phyloP scores from a whole-genome alignment of 2,113 vertebrate genomes.

The Aepyceros melampus region DNA sequence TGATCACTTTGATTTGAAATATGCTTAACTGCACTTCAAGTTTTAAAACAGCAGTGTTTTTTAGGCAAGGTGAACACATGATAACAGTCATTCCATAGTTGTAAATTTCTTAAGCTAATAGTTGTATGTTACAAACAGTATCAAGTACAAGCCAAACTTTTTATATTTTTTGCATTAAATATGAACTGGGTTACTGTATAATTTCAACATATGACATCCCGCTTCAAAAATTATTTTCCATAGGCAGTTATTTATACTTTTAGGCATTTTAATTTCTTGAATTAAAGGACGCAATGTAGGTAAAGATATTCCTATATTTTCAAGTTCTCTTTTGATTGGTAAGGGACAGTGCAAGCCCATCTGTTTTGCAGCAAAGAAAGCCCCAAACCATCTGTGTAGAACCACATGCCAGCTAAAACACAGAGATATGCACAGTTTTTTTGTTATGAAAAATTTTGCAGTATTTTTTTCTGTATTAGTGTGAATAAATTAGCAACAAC shows the following conservation, averaged over 20 bases:
- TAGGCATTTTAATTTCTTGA: conserved; percentile 85
- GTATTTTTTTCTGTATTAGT: conserved; percentile 87
- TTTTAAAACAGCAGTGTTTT: conserved; percentile 82
- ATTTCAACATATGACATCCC: conserved; percentile 81
- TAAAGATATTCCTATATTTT: conserved; percentile 87
- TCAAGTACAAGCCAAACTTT: conserved; percentile 72
- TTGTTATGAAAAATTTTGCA: conserved; percentile 88
- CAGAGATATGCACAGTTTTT: conserved; percentile 90
- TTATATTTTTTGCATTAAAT: conserved; percentile 77
- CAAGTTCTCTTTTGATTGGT: conserved; percentile 88
- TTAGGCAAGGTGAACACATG: conserved; percentile 81
- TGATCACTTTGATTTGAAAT: conserved; percentile 72
- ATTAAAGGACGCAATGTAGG: conserved; percentile 85
- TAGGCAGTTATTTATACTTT: conserved; percentile 82
- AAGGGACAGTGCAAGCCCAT: conserved; percentile 94
- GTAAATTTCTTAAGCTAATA: conserved; percentile 78
- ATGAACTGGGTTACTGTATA: conserved; percentile 80
- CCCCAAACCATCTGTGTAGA: conserved; percentile 96
- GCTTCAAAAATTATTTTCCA: conserved; percentile 78
- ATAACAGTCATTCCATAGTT: conserved; percentile 73
- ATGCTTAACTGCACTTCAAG: conserved; percentile 70
- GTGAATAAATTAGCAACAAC: conserved; percentile 90
- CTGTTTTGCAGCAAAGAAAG: conserved; percentile 97
- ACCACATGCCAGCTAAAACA: conserved; percentile 89
- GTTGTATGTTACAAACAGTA: conserved; percentile 72